These are phyloP conservation scores for Zaprionus africanus DNA, from an alignment of 1,140 invertebrate species.

Conservation along the genomic window DNA sequence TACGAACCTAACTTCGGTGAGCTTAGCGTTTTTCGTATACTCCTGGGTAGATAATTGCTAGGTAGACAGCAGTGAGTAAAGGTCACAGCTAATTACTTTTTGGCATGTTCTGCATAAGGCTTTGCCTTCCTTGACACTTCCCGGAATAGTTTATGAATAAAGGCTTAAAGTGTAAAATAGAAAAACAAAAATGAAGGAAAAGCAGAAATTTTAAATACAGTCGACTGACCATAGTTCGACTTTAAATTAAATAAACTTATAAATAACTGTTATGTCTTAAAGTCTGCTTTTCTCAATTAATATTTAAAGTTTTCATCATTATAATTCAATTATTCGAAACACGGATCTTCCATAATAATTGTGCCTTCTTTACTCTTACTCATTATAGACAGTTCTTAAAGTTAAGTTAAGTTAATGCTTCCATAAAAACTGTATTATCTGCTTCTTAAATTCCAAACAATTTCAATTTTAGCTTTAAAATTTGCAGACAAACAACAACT, in stretches of 20 bases:
- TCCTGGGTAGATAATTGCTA: not conserved
- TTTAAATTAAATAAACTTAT: no score
- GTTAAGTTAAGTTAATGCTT: no score
- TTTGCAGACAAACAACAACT: not conserved
- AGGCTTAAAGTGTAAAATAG: not conserved
- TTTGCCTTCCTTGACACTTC: not conserved
- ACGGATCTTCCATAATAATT: no score
- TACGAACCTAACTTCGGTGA: not conserved
- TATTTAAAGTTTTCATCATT: no score
- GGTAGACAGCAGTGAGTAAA: not conserved
- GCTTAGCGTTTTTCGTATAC: not conserved
- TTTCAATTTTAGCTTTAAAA: not conserved
- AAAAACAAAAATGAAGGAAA: not conserved
- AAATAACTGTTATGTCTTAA: no score
- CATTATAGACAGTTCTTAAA: no score
- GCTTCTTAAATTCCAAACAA: not conserved
- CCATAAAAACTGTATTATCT: not conserved
- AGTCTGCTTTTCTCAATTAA: no score
- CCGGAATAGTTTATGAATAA: not conserved
- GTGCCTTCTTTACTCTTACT: no score
- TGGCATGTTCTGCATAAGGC: not conserved
- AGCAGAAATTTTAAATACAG: no score
- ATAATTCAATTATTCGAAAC: fast-evolving
- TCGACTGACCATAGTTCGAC: no score
- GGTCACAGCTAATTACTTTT: not conserved